These are phyloP conservation scores for Drosophila ananassae DNA, from an alignment of 1,140 invertebrate genomes.

Conservation along the genomic window DNA sequence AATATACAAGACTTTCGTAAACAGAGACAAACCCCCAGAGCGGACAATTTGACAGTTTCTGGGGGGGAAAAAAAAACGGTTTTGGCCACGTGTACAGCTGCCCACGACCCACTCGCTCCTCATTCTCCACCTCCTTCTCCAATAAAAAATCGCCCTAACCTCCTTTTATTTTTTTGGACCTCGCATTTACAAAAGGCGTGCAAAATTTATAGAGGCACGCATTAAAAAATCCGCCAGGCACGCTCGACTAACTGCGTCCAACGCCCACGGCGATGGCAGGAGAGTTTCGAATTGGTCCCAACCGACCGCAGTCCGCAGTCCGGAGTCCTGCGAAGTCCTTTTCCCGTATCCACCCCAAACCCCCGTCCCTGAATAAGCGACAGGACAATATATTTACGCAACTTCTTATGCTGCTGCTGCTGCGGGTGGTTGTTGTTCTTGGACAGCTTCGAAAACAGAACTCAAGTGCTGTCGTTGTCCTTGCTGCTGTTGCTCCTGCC, in stretches of 20 bases:
- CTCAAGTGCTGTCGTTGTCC: constrained; percentile 68
- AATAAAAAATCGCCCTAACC: constrained; percentile 1
- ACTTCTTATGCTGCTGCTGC: constrained; percentile 72
- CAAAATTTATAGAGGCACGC: constrained; percentile 81
- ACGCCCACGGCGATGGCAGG: constrained; percentile 51
- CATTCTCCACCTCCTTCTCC: background rate
- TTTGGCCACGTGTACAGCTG: constrained; percentile 67
- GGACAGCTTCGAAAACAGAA: constrained; percentile 47
- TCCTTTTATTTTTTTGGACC: background rate
- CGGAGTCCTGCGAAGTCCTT: constrained; percentile 29
- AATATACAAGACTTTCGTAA: constrained; percentile 35
- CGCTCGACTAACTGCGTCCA: constrained; percentile 76
- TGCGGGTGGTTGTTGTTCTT: constrained; percentile 61
- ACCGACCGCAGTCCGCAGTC: constrained; percentile 41
- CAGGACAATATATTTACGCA: constrained; percentile 82
- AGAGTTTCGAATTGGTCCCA: constrained; percentile 37
- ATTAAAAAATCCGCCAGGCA: constrained; percentile 75
- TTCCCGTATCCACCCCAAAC: constrained; percentile 18
- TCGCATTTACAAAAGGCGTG: constrained; percentile 75
- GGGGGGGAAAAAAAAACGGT: constrained; percentile 26
- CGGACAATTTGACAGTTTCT: constrained; percentile 72
- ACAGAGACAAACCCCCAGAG: constrained; percentile 31
- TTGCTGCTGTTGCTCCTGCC: constrained; percentile 29
- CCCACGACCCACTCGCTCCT: constrained; percentile 34
- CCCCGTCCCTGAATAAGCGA: constrained; percentile 47